A percentile compares a stretch with the other conserved stretches of the same genome.
Evolutionary conservation across 2,797 vertebrate genomes (phyloP).

Genomic region (Ibycter americanus): DNA sequence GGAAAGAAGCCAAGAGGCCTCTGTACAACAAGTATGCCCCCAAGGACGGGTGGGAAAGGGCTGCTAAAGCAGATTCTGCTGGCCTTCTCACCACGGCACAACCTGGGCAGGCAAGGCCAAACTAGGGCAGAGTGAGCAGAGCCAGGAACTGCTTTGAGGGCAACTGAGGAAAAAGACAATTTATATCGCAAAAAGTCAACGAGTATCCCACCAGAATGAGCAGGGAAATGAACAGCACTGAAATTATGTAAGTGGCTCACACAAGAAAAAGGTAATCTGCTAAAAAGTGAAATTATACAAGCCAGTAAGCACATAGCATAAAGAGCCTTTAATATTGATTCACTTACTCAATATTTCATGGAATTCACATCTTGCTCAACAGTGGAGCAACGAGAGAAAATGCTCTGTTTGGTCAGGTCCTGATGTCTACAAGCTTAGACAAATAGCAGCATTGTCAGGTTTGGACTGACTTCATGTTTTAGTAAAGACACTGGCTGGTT

Average conservation of each 20-base stretch:
- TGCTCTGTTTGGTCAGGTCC: not conserved
- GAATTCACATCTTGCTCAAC: constrained; percentile 19
- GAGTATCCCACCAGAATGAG: not conserved
- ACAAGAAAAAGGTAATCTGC: not conserved
- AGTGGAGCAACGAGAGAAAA: not conserved
- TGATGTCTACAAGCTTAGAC: not conserved
- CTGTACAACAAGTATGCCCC: not conserved
- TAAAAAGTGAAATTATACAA: constrained; percentile 48
- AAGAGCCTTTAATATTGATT: constrained; percentile 65
- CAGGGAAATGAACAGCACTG: not conserved
- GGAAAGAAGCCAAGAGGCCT: not conserved
- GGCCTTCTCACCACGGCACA: not conserved
- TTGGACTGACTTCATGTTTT: constrained; percentile 9
- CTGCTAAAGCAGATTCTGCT: not conserved
- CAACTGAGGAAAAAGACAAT: not conserved
- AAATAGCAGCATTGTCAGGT: not conserved
- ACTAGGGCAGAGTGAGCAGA: not conserved
- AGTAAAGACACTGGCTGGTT: not conserved
- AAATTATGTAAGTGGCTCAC: not conserved
- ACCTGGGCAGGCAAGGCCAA: not conserved
- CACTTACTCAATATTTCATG: constrained; percentile 50
- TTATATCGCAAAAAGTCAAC: not conserved
- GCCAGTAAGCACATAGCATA: constrained; percentile 23
- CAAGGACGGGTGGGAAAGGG: not conserved
- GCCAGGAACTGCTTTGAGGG: not conserved